A percentile compares a stretch with the other conserved stretches of the same genome.
Conservation (phyloP, 2,113 vertebrate genomes). For the Melanerpes aurifrons region DNA sequence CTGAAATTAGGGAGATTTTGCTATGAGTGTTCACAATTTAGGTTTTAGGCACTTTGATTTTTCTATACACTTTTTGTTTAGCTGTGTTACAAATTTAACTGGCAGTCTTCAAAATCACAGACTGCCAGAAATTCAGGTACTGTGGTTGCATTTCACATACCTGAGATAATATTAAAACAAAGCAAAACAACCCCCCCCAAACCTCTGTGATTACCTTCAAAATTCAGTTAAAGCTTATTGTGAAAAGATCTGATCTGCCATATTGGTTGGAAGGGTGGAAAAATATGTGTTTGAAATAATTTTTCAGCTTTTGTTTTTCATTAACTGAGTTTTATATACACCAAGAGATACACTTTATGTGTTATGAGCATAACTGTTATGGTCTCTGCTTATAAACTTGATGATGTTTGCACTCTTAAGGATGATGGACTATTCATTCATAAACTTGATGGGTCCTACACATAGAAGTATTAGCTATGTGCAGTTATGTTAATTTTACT, state of each 20-base stretch:
- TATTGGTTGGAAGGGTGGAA: background rate
- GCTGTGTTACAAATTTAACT: background rate
- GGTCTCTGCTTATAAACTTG: constrained; percentile 8
- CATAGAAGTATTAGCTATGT: background rate
- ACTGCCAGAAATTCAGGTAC: background rate
- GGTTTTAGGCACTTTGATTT: background rate
- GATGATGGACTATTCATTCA: background rate
- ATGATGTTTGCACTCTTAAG: background rate
- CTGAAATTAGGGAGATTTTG: background rate
- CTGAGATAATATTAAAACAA: background rate
- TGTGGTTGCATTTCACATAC: background rate
- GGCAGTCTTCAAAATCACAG: background rate
- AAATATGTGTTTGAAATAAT: background rate
- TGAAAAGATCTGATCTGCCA: background rate
- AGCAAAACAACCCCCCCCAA: too few species aligned
- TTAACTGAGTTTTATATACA: background rate
- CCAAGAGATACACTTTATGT: constrained; percentile 16
- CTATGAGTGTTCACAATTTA: background rate
- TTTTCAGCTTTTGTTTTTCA: constrained; percentile 21
- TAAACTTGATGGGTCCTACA: background rate
- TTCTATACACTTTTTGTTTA: background rate
- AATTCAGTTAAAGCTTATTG: background rate
- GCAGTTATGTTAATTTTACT: background rate
- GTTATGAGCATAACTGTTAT: background rate
- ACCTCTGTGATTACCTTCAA: background rate